Evolutionary conservation across 2,888 invertebrate genomes (phyloP), one percentile per base, ranked within the genome.

Genomic region (Drosophila meridionalis): DNA sequence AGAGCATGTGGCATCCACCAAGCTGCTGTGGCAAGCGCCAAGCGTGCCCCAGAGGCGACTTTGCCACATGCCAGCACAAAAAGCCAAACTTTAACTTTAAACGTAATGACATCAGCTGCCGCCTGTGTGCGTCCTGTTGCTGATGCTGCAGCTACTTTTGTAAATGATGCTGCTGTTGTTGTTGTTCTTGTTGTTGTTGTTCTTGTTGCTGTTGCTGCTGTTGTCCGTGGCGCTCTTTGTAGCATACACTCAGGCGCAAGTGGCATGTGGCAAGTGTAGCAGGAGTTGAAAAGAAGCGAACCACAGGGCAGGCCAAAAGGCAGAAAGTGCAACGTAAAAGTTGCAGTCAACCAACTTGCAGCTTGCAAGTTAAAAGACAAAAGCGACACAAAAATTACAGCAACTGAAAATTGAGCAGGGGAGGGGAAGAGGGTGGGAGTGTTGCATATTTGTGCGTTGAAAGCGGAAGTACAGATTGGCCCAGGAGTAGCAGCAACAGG

Each of bases 401-500:
- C 59, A 64, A 30, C 2, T 7, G 26, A 11, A 20, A 20, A 20
- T 1, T 20, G 20, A 20, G 20, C 20, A 20, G 20, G 30, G 14
- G 30, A 4, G n/a, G 12, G 7, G 26, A n/a, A n/a, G n/a, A n/a
- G n/a, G n/a, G n/a, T n/a, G 14, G 0, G 40, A 11, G 14, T 67
- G 36, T 45, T 40, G 67, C 28, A 57, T 55, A 55, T 56, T 58
- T 63, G 48, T 60, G 38, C 32, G 30, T 32, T 43, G 42, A 83
- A 73, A 85, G 69, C 76, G 89, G 87, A 85, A 78, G 89, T 78
- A 78, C 73, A 83, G 80, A 80, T 88, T 86, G 81, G 62, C 66
- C 58, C 80, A 40, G 40, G 14, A 14, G 14, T 3, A 40, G 40
- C 6, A 38, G 14, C 0, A 40, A 12, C 14, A 34, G 32, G 1